Evolutionary conservation across 2,888 invertebrate species (phyloP), one percentile per base, ranked within the genome.

Genomic region (Pterostichus niger): DNA sequence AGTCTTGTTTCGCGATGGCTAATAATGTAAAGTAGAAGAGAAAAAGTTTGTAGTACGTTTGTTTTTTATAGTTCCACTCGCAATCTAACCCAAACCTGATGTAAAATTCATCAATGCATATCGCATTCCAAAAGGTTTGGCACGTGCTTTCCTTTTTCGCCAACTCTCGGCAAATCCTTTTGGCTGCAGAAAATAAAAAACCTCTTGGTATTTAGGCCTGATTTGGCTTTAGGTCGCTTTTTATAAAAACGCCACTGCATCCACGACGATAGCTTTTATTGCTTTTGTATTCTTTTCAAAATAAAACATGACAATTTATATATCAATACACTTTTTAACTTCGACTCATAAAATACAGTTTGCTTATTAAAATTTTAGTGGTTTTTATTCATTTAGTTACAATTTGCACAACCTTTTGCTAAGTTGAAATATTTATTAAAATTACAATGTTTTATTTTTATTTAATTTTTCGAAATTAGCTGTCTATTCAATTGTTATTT

Each of bases 51-150:
- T 52, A 52, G 52, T 52, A 52, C 9, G 68, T 76, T 15, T 49
- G 31, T 75, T 52, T 68, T 68, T 44, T 68, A 40, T 11, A 7
- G 40, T 40, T 40, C 40, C 40, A 40, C 2, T 44, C 40, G 68
- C 35, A 68, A 44, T 68, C 75, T 75, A 75, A 54, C 76, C 56
- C 49, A 64, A 73, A 54, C 15, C 75, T 82, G 61, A 82, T 75
- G 59, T 82, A 82, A 82, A 82, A 75, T 80, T 80, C 80, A 80
- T 80, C 54, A 80, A 80, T 82, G 82, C 82, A 82, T 81, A 81
- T 80, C 76, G 49, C 82, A 82, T 82, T 82, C 82, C 82, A 17
- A 31, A 49, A 46, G 24, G 31, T 82, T 82, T 82, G 76, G 82
- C 82, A 76, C 82, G 82, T 76, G 82, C 61, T 76, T 75, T 75